Conservation (phyloP, 2,113 vertebrate species). For the Ramphastos sulfuratus region DNA sequence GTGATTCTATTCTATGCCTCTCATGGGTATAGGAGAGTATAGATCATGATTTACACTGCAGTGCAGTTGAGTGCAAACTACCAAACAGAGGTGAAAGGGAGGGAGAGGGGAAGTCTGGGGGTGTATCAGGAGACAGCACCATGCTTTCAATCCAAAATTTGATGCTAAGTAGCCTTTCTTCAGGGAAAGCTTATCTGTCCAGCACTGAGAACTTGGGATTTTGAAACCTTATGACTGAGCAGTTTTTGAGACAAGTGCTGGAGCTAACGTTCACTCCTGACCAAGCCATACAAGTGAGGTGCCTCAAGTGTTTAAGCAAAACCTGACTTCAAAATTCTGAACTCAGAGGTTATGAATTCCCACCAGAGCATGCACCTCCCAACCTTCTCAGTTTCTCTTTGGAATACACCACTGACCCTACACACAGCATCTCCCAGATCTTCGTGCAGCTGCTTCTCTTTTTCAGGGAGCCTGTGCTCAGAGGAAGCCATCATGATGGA, state of each 20-base stretch:
- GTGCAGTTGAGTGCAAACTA: background rate
- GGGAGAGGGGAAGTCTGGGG: background rate
- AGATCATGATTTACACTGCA: background rate
- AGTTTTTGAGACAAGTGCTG: background rate
- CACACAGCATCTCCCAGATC: background rate
- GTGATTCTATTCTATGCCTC: too few species aligned
- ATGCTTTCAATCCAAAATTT: background rate
- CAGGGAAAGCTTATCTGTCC: background rate
- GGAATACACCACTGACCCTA: background rate
- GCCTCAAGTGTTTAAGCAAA: background rate
- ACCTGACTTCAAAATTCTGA: background rate
- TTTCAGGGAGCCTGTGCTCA: background rate
- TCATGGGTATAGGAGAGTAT: background rate
- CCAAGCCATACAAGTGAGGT: background rate
- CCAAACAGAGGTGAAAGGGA: background rate
- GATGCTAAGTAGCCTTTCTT: background rate
- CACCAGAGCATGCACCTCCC: background rate
- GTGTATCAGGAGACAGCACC: background rate
- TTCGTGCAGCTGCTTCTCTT: background rate
- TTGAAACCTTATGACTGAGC: background rate
- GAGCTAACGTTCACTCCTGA: background rate
- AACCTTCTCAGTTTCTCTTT: background rate
- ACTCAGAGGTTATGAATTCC: background rate
- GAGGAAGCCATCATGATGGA: constrained; percentile 76
- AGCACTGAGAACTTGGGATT: background rate